Evolutionary conservation across 2,888 invertebrate genomes (phyloP).

Genomic region (Halocaridina rubra): DNA sequence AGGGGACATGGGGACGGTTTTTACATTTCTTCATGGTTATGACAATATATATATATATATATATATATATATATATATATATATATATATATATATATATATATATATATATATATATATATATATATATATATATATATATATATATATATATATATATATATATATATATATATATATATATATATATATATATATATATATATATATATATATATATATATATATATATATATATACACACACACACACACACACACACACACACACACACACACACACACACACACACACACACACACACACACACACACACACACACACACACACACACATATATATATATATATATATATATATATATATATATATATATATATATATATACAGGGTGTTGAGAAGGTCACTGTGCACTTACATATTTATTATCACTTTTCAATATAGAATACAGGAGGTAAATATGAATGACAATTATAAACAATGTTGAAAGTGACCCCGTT

Average conservation of each 20-base stretch:
- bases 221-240: background rate
- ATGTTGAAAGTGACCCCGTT: too few species aligned
- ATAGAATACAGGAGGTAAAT: too few species aligned
- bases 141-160: slow-evolving; percentile 5
- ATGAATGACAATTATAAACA: too few species aligned
- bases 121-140: slow-evolving; percentile 8
- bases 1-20: too few species aligned
- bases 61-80: slow-evolving; percentile 14
- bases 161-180: background rate
- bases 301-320: background rate
- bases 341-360: background rate
- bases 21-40: too few species aligned
- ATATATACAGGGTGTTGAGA: too few species aligned
- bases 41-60: slow-evolving; percentile 9
- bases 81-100: background rate
- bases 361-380: slow-evolving; percentile 1
- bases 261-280: background rate
- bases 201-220: background rate
- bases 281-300: background rate
- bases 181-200: background rate
- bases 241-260: too few species aligned
- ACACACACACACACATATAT: background rate
- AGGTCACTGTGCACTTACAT: too few species aligned
- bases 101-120: slow-evolving; percentile 8
- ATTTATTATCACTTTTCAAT: too few species aligned